These are phyloP conservation scores for Melitaea cinxia DNA, from an alignment of 1,140 invertebrate species.

Conservation along the genomic window DNA sequence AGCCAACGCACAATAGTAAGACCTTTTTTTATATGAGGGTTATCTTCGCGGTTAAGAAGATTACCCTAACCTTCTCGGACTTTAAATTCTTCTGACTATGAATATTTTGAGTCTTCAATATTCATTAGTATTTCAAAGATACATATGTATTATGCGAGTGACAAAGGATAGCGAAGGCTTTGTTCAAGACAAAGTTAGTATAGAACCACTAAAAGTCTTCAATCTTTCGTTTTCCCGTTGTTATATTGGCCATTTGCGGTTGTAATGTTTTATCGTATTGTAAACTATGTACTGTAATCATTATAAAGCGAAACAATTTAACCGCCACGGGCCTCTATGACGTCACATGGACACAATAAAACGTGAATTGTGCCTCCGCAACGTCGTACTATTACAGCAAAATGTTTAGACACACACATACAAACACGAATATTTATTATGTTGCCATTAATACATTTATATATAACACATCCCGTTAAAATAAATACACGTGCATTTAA, in stretches of 20 bases:
- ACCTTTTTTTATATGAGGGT: too few relatives aligned
- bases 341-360: conserved; percentile 48
- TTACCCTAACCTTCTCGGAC: too few relatives aligned
- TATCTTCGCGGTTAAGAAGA: too few relatives aligned
- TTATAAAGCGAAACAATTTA: conserved; percentile 53
- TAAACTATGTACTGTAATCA: conserved; percentile 55
- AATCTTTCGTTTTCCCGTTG: conserved; percentile 26
- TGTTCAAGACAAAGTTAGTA: background rate
- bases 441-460: conserved; percentile 1
- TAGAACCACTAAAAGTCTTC: conserved; percentile 15
- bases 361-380: conserved; percentile 40
- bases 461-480: background rate
- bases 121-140: too few relatives aligned
- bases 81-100: too few relatives aligned
- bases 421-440: background rate
- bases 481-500: too few relatives aligned
- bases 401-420: conserved; percentile 7
- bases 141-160: too few relatives aligned
- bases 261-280: conserved; percentile 48
- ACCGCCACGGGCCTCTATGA: conserved; percentile 50
- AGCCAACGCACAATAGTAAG: too few relatives aligned
- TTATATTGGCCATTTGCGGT: conserved; percentile 44
- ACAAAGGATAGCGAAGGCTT: too few relatives aligned
- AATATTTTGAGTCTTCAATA: too few relatives aligned
- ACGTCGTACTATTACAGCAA: conserved; percentile 11